Evolutionary conservation across 2,797 vertebrate species (phyloP).

Genomic region (Scyliorhinus canicula): DNA sequence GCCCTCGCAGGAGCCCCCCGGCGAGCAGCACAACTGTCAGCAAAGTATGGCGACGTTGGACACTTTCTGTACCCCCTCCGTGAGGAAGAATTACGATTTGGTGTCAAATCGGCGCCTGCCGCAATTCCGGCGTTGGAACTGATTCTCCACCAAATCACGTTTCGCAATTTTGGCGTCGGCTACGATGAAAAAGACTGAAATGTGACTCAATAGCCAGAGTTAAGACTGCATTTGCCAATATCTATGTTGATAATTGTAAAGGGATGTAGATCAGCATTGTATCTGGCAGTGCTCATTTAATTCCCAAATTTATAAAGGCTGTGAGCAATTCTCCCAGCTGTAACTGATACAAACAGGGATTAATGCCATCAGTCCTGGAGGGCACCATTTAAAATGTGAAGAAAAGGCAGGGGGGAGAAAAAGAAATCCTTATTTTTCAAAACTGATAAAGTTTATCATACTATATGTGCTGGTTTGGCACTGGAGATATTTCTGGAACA

Average conservation of each 20-base stretch:
- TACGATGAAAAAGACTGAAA: neutral
- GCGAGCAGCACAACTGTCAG: too few relatives aligned
- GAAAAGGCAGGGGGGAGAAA: neutral
- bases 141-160: too few relatives aligned
- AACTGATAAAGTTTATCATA: neutral
- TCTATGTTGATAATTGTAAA: constrained; percentile 13
- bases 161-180: too few relatives aligned
- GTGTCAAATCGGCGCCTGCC: too few relatives aligned
- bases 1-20: too few relatives aligned
- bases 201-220: constrained; percentile 7
- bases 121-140: too few relatives aligned
- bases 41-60: too few relatives aligned
- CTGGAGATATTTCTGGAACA: neutral
- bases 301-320: neutral
- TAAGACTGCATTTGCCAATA: neutral
- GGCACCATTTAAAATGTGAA: neutral
- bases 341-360: neutral
- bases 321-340: neutral
- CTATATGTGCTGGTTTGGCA: neutral
- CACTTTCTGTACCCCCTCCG: too few relatives aligned
- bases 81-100: too few relatives aligned
- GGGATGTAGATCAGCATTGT: neutral
- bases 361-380: neutral
- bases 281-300: neutral
- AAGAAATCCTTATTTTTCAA: neutral